Conservation (phyloP, 2,113 vertebrate species). For the Dromiciops gliroides region DNA sequence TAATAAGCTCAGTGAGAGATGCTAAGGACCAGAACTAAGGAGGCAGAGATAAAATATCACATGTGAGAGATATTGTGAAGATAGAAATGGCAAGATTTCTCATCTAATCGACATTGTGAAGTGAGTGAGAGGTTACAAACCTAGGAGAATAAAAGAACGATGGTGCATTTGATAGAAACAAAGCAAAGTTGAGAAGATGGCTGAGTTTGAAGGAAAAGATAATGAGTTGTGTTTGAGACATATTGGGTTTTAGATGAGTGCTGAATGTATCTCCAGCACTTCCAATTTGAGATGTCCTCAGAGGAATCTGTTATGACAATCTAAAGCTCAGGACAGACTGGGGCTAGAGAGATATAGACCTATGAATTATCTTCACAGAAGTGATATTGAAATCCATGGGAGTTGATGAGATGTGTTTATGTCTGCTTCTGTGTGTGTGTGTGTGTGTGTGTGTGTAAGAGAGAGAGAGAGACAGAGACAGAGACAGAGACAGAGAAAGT, state of each 20-base stretch:
- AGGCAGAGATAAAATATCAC: too few species aligned
- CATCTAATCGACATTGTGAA: too few species aligned
- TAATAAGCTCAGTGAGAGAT: background rate
- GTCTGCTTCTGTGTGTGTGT: too few species aligned
- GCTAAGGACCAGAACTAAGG: background rate
- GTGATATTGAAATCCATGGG: background rate
- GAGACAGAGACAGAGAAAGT: too few species aligned
- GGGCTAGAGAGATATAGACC: background rate
- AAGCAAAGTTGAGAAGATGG: background rate
- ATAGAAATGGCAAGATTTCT: background rate
- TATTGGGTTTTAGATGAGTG: background rate
- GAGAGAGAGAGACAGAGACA: background rate
- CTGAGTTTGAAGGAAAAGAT: background rate
- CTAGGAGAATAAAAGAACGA: background rate
- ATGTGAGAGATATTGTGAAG: background rate
- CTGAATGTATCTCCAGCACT: background rate
- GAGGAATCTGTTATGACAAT: background rate
- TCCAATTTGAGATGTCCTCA: background rate
- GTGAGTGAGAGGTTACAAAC: background rate
- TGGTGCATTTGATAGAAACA: background rate
- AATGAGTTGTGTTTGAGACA: background rate
- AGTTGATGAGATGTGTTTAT: background rate
- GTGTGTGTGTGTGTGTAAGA: background rate
- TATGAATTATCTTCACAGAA: too few species aligned
- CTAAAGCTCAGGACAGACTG: background rate